Conservation (phyloP, 2,113 vertebrate genomes). For the Passer montanus region DNA sequence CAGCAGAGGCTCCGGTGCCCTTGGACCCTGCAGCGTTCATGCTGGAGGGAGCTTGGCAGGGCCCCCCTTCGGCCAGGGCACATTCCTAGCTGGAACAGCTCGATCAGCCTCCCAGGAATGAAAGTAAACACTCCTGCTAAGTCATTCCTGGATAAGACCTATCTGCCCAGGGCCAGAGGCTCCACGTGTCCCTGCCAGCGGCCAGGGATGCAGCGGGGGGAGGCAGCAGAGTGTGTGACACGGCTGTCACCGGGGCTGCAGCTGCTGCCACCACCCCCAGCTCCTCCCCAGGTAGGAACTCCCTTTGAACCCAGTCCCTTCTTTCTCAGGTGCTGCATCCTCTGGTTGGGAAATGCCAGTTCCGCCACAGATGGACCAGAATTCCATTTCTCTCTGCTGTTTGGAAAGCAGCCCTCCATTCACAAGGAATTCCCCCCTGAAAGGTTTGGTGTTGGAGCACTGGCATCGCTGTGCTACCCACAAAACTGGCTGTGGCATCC, state of each 20-base stretch:
- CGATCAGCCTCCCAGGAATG: not conserved
- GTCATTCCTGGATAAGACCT: not conserved
- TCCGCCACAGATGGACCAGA: rapidly evolving
- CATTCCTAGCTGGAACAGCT: slow-evolving; percentile 12
- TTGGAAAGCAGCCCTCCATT: not conserved
- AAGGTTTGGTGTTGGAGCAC: rapidly evolving
- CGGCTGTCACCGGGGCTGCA: rapidly evolving
- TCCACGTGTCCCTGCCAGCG: not conserved
- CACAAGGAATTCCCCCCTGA: not conserved
- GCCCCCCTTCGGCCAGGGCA: not conserved
- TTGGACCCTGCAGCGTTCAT: not conserved
- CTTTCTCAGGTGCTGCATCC: not conserved
- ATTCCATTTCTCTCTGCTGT: rapidly evolving
- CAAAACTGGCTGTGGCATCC: rapidly evolving
- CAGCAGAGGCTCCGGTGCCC: not conserved
- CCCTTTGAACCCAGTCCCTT: not conserved
- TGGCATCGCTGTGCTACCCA: rapidly evolving
- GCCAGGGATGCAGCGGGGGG: not conserved
- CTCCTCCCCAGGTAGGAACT: not conserved
- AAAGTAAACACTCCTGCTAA: slow-evolving; percentile 31
- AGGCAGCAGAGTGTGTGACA: not conserved
- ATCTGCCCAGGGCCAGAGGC: not conserved
- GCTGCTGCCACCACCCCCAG: not conserved
- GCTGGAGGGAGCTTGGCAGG: not conserved
- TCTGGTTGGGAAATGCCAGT: not conserved